phyloP scores from a whole-genome alignment of 2,888 invertebrate species.

The Stegana nigrithorax region DNA sequence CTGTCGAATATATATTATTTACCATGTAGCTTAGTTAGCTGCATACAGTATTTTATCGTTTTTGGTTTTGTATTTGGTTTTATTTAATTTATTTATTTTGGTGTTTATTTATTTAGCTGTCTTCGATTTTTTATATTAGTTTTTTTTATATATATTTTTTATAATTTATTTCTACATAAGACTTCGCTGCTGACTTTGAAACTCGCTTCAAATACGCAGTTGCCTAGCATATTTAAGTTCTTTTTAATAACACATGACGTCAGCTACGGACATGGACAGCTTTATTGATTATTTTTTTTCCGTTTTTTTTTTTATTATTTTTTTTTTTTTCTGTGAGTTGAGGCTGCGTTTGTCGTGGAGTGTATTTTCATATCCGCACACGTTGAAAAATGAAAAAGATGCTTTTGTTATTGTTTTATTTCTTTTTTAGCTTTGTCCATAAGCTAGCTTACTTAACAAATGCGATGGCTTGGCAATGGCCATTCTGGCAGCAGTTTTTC shows the following conservation, averaged over 20 bases:
- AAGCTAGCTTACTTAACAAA: no score
- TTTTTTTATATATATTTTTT: constrained; percentile 34
- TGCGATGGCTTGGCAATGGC: no score
- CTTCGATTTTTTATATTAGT: constrained; percentile 38
- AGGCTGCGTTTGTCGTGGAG: no score
- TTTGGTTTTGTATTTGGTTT: not conserved
- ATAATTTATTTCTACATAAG: not conserved
- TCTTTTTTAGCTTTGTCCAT: no score
- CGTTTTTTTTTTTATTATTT: not conserved
- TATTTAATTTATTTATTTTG: constrained; percentile 47
- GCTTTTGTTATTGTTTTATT: no score
- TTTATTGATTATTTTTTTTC: constrained; percentile 48
- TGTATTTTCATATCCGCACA: no score
- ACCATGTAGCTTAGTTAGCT: not conserved
- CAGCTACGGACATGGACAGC: not conserved
- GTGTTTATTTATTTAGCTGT: constrained; percentile 52
- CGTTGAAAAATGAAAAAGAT: no score
- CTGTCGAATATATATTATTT: no score
- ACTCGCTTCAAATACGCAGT: constrained; percentile 7
- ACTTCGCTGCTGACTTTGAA: constrained; percentile 7
- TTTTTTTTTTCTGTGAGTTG: not conserved
- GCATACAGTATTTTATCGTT: no score
- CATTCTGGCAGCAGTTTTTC: no score
- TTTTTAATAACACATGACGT: no score
- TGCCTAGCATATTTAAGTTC: not conserved